Percentiles rank a stretch among this genome's conserved stretches.
These are phyloP conservation scores for Toxotes lorentzi DNA, from an alignment of 2,797 vertebrate genomes.

Conservation along the genomic window DNA sequence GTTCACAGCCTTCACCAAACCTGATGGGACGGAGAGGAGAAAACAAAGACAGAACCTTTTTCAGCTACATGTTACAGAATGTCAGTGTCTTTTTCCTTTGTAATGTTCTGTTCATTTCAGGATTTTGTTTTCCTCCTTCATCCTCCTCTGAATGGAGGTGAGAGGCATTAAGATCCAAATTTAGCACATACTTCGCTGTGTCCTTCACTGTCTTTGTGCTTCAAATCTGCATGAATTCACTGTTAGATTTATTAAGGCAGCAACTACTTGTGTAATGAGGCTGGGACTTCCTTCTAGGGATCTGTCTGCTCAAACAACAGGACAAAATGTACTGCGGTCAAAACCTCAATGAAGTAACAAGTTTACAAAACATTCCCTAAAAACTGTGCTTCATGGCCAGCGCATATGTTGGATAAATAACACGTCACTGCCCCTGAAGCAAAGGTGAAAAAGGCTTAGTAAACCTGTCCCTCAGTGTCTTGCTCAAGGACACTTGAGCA, in stretches of 20 bases:
- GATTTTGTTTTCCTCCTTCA: not conserved
- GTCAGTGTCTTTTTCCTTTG: not conserved
- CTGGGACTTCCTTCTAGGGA: not conserved
- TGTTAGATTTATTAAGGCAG: not conserved
- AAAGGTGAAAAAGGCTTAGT: not conserved
- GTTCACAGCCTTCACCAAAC: constrained; percentile 95
- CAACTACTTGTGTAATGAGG: not conserved
- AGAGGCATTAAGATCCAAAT: not conserved
- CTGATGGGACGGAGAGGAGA: constrained; percentile 66
- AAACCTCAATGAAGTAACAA: not conserved
- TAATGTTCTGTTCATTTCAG: too few relatives aligned
- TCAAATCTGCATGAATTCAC: not conserved
- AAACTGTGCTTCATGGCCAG: not conserved
- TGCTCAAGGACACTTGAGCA: not conserved
- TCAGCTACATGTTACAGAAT: not conserved
- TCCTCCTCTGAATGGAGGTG: not conserved
- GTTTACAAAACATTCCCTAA: not conserved
- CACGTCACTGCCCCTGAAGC: too few relatives aligned
- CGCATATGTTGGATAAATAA: not conserved
- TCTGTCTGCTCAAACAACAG: not conserved
- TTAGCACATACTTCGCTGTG: not conserved
- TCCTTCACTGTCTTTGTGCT: not conserved
- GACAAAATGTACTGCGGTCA: not conserved
- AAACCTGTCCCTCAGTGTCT: not conserved
- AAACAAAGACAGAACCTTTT: not conserved